Conservation (phyloP, 2,113 vertebrate species). For the Hippocampus abdominalis region DNA sequence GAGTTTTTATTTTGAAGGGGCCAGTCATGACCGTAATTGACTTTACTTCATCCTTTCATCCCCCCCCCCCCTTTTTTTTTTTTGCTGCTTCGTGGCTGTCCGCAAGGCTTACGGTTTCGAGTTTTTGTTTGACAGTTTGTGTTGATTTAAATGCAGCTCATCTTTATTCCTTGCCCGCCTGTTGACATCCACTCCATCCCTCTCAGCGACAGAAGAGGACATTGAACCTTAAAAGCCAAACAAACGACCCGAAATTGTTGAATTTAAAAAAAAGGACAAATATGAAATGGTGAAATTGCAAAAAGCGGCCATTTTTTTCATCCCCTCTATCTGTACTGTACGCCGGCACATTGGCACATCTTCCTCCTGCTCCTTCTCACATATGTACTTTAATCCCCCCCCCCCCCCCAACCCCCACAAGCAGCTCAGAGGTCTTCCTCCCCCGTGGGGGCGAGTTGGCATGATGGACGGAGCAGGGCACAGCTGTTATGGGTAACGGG, state of each 20-base stretch:
- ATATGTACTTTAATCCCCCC: conserved; percentile 27
- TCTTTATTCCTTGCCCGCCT: neutral
- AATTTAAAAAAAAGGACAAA: too few relatives aligned
- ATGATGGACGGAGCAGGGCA: conserved; percentile 37
- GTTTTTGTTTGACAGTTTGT: conserved; percentile 1
- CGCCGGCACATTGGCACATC: neutral
- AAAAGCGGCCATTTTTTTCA: neutral
- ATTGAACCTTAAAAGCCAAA: neutral
- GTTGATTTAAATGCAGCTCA: neutral
- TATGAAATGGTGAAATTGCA: too few relatives aligned
- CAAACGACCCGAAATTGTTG: too few relatives aligned
- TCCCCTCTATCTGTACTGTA: neutral
- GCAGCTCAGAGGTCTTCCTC: conserved; percentile 10
- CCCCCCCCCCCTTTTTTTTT: neutral
- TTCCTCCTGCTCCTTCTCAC: conserved; percentile 9
- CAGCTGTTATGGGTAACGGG: conserved; percentile 55
- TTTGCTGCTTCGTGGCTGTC: neutral
- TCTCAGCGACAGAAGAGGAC: neutral
- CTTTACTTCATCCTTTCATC: conserved; percentile 12
- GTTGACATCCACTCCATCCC: neutral
- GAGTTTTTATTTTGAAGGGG: conserved; percentile 42
- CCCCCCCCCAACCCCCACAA: neutral
- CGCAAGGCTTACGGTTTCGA: neutral
- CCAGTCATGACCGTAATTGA: conserved; percentile 60
- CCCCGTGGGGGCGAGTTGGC: conserved; percentile 41